These are phyloP conservation scores for Augochlorella aurata DNA, from an alignment of 2,888 invertebrate genomes.

Conservation along the genomic window DNA sequence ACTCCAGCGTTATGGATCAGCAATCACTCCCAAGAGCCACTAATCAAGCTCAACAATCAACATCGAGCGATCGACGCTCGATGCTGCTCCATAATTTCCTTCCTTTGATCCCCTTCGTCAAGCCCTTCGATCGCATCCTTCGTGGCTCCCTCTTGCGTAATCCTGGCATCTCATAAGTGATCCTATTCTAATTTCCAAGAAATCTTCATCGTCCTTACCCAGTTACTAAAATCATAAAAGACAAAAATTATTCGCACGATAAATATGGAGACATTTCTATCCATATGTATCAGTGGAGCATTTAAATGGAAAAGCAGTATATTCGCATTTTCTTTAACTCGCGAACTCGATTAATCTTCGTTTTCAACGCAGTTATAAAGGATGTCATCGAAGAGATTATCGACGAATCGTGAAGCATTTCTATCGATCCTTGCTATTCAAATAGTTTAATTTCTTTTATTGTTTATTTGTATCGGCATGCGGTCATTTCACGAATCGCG, in stretches of 20 bases:
- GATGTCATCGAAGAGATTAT: background rate
- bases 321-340: no score
- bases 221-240: no score
- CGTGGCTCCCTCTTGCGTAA: background rate
- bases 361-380: background rate
- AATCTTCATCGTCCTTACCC: no score
- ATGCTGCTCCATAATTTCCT: background rate
- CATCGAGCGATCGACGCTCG: background rate
- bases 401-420: background rate
- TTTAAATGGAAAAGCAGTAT: no score
- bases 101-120: background rate
- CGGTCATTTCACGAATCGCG: background rate
- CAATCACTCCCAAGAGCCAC: background rate
- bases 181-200: background rate
- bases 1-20: conserved; percentile 1
- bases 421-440: background rate
- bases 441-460: background rate
- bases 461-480: no score
- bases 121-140: background rate
- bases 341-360: no score
- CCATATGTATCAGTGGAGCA: no score
- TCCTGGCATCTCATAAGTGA: background rate
- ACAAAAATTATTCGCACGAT: no score
- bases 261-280: no score
- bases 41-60: background rate